phyloP scores from a whole-genome alignment of 2,797 vertebrate species.

The Todus mexicanus region DNA sequence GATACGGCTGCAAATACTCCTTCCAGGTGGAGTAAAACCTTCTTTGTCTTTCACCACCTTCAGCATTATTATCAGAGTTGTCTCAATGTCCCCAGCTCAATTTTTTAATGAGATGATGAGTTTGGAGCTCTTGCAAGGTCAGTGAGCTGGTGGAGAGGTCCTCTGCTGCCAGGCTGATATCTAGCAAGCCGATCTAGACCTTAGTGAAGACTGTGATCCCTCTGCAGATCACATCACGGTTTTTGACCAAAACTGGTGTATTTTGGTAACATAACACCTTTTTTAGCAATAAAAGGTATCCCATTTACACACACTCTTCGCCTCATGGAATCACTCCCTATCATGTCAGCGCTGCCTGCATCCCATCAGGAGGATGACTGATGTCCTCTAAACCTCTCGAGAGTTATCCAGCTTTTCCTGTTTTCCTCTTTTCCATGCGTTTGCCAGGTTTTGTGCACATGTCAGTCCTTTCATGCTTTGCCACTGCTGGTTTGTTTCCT shows the following conservation, averaged over 20 bases:
- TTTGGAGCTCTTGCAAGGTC: background rate
- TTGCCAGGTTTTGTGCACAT: background rate
- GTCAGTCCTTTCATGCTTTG: background rate
- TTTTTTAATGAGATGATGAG: background rate
- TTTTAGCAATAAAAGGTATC: background rate
- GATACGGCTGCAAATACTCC: constrained; percentile 94
- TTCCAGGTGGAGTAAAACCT: constrained; percentile 82
- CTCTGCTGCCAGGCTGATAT: background rate
- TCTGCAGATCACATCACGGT: background rate
- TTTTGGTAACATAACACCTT: no score
- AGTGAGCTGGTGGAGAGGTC: background rate
- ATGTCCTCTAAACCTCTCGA: background rate
- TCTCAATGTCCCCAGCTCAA: background rate
- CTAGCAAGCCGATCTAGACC: background rate
- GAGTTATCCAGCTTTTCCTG: constrained; percentile 1
- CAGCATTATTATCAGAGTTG: background rate
- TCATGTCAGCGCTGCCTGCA: background rate
- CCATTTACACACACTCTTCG: rapidly evolving
- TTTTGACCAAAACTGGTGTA: background rate
- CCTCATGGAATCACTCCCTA: background rate
- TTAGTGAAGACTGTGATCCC: background rate
- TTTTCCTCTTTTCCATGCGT: background rate
- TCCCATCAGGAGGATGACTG: background rate
- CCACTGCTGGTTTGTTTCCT: background rate
- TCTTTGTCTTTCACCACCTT: background rate